Percentiles rank a stretch among this genome's conserved stretches.
Conservation (phyloP, 1,140 invertebrate species). For the Diachasma alloeum region DNA sequence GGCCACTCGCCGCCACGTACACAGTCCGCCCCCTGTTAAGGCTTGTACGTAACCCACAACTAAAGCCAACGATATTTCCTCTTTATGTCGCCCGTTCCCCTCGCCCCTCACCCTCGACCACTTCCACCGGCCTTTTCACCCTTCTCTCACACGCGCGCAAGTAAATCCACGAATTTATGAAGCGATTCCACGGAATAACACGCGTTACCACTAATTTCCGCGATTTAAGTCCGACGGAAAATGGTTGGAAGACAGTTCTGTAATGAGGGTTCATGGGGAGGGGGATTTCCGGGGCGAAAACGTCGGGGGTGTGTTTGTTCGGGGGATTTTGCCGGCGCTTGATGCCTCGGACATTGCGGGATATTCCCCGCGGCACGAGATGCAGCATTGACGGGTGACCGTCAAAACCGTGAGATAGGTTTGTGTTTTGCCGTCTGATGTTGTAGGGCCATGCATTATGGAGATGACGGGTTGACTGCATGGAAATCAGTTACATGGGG, state of each 20-base stretch:
- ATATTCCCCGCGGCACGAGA: too few relatives aligned
- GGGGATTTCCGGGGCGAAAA: background rate
- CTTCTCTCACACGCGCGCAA: background rate
- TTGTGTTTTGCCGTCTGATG: too few relatives aligned
- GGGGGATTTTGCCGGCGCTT: too few relatives aligned
- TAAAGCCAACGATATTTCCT: conserved; percentile 6
- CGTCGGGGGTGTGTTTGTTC: too few relatives aligned
- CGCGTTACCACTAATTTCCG: conserved; percentile 23
- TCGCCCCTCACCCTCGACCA: background rate
- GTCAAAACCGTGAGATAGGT: too few relatives aligned
- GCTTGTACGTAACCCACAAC: background rate
- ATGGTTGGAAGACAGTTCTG: background rate
- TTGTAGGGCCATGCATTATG: too few relatives aligned
- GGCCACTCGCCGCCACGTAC: background rate
- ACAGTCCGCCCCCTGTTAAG: background rate
- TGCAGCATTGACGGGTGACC: too few relatives aligned
- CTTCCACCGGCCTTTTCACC: too few relatives aligned
- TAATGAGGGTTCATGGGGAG: background rate
- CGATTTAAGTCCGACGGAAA: background rate
- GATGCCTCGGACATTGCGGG: too few relatives aligned
- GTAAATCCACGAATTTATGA: conserved; percentile 18
- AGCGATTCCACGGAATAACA: conserved; percentile 1
- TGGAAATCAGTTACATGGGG: too few relatives aligned
- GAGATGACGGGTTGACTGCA: too few relatives aligned
- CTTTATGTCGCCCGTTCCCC: background rate